Evolutionary conservation across 1,140 invertebrate genomes (phyloP), one percentile per base, ranked within the genome.

Genomic region (Drosophila grimshawi): DNA sequence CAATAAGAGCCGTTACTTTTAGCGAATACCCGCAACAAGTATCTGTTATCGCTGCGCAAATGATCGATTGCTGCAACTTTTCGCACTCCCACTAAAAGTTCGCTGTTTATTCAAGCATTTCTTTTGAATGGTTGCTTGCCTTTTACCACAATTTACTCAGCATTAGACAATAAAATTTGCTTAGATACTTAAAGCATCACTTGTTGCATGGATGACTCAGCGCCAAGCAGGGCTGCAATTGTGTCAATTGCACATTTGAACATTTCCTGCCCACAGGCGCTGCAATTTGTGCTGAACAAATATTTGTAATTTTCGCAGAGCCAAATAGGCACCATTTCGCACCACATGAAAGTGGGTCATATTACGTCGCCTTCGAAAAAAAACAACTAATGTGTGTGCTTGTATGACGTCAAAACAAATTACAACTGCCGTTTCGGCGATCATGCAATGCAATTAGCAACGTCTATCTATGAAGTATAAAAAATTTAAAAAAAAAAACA

Each of bases 391-490:
- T 56, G 46, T 30, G 62, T 39, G 11, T 59, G 52, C 37, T 45
- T 71, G 68, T 51, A 35, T 75, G 71, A 45, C 64, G 76, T 60
- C 65, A 75, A 76, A 45, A 51, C 60, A 76, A 76, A 79, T 79
- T 79, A 76, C 57, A 76, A 69, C 51, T 77, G 60, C 81, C 77
- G 80, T 76, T 19, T 67, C 55, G 78, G 51, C 76, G 73, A 89
- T 88, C 83, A 88, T 88, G 83, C 83, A 88, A 88, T 76, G 85
- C 77, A 80, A 88, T 88, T 88, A 88, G 80, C 67, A 37, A 11
- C 46, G 41, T 46, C 48, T 33, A 41, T 55, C 29, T 45, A 72
- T 76, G 82, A 86, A 71, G 32, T 48, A 77, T 77, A 88, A 88
- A 72, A 88, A 80, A 86, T 82, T 79, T 63, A n/a, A n/a, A n/a